Evolutionary conservation across 2,888 invertebrate genomes (phyloP), one percentile per base, ranked within the genome.

Genomic region (Hylaea fasciaria): DNA sequence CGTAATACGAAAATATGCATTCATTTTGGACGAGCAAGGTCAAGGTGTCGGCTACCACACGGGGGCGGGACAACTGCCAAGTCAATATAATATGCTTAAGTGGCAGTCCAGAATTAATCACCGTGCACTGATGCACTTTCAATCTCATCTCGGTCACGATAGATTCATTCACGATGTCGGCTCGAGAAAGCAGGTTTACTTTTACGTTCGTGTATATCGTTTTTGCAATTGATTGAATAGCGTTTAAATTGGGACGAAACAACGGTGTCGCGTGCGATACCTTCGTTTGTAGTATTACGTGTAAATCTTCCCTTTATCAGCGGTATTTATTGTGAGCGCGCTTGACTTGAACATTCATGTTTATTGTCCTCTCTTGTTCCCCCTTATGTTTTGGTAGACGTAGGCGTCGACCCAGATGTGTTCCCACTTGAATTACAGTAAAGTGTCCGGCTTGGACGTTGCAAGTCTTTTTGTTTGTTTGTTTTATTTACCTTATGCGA

Each of bases 111-210:
- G 78, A 85, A 86, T 86, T 87, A 85, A 89, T 85, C 82, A 85
- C 78, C 80, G 77, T 83, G 83, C 82, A 86, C 65, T 74, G 77
- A 86, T 89, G 89, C 89, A 89, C 87, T 89, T 86, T 89, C 90
- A 80, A 83, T 90, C 85, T 89, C 85, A 73, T 77, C 85, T 78
- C 73, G 79, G 80, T 85, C 80, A 70, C 71, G 56, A 52, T 73
- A 74, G 73, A 77, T 84, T 85, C 86, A 86, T 86, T 83, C 80
- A 81, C 73, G 65, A 64, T 65, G 70, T 64, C 14, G 37, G 17
- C 50, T 44, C 52, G 56, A 45, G 56, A 56, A 62, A 62, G 61
- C 39, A 37, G n/a, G 40, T 43, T 41, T 22, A 22, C 44, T 48
- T 50, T 55, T 51, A 3, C 63, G 67, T 65, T 70, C 45, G 66